Evolutionary conservation across 2,888 invertebrate genomes (phyloP).

Genomic region (Melolontha melolontha): DNA sequence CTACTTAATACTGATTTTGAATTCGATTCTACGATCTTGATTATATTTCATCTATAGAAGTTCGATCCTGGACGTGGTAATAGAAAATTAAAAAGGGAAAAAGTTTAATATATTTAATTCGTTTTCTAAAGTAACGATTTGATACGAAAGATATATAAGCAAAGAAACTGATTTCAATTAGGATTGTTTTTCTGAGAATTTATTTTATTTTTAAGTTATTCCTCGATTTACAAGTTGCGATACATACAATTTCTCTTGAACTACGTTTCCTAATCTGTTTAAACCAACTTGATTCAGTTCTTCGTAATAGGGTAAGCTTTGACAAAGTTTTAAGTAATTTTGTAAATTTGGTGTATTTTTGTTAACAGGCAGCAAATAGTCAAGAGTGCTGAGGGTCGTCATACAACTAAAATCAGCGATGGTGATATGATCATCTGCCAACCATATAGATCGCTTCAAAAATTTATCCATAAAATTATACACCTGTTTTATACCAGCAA

Average conservation of each 20-base stretch:
- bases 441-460: slow-evolving; percentile 52
- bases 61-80: too few relatives aligned
- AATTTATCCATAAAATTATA: slow-evolving; percentile 58
- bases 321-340: slow-evolving; percentile 63
- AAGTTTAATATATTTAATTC: too few relatives aligned
- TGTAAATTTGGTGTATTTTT: slow-evolving; percentile 61
- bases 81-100: too few relatives aligned
- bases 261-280: slow-evolving; percentile 44
- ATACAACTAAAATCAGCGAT: slow-evolving; percentile 59
- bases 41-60: too few relatives aligned
- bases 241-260: slow-evolving; percentile 44
- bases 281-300: slow-evolving; percentile 52
- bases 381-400: slow-evolving; percentile 66
- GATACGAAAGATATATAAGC: too few relatives aligned
- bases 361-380: slow-evolving; percentile 63
- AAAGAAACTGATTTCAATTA: too few relatives aligned
- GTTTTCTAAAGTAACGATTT: too few relatives aligned
- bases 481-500: slow-evolving; percentile 52
- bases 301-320: slow-evolving; percentile 55
- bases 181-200: too few relatives aligned
- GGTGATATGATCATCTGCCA: slow-evolving; percentile 57
- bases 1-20: too few relatives aligned
- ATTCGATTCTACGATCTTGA: too few relatives aligned
- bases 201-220: slow-evolving; percentile 6
- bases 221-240: slow-evolving; percentile 18